Conservation (phyloP, 2,797 vertebrate genomes). For the Pangasius djambal region DNA sequence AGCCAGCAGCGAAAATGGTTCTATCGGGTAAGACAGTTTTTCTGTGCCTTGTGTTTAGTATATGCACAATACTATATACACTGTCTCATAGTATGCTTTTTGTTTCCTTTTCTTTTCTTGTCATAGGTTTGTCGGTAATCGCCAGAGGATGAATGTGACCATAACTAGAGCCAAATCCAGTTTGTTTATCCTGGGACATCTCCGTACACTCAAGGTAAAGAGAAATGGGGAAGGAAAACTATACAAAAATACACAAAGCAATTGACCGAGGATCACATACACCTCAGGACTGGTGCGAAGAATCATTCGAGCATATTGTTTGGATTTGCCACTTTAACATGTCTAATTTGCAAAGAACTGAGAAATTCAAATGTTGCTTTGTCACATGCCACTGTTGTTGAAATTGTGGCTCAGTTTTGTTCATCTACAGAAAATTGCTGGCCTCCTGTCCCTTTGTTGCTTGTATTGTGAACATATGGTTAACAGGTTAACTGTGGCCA, state of each 20-base stretch:
- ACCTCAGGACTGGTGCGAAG: too few species aligned
- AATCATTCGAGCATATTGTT: not conserved
- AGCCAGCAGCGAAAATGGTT: constrained; percentile 73
- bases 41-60: not conserved
- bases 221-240: too few species aligned
- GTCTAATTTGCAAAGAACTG: not conserved
- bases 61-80: not conserved
- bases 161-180: constrained; percentile 84
- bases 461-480: not conserved
- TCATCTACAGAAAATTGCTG: not conserved
- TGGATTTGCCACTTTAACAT: not conserved
- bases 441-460: not conserved
- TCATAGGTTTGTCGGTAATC: constrained; percentile 78
- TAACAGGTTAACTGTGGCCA: not conserved
- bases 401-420: not conserved
- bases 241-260: not conserved
- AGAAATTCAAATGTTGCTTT: not conserved
- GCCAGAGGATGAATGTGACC: constrained; percentile 84
- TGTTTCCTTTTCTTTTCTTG: not conserved
- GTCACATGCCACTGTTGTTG: not conserved
- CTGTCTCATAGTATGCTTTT: not conserved
- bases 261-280: not conserved
- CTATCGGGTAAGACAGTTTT: constrained; percentile 77
- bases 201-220: constrained; percentile 80
- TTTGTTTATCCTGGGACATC: constrained; percentile 84